Percentiles rank a stretch among this genome's conserved stretches.
phyloP scores from a whole-genome alignment of 2,113 vertebrate species.

The Pedionomus torquatus region DNA sequence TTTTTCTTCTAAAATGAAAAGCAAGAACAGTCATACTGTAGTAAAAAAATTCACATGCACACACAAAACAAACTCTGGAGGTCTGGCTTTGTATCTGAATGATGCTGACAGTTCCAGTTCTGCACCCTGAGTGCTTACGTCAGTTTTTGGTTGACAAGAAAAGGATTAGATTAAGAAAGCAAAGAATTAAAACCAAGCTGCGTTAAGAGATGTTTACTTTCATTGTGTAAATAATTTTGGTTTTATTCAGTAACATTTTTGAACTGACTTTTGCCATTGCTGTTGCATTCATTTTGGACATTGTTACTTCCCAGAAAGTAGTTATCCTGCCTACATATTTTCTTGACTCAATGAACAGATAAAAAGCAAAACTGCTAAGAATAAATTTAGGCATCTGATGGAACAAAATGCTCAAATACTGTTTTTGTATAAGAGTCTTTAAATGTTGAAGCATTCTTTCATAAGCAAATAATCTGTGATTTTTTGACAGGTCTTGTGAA shows the following conservation, averaged over 20 bases:
- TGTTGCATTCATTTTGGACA: neutral
- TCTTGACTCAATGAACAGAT: neutral
- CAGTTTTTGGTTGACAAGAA: neutral
- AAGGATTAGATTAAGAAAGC: neutral
- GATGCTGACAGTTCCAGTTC: neutral
- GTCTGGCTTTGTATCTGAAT: neutral
- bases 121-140: neutral
- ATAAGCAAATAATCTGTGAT: neutral
- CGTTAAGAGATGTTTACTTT: neutral
- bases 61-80: neutral
- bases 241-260: conserved; percentile 4
- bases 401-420: neutral
- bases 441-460: neutral
- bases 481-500: neutral
- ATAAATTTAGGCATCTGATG: neutral
- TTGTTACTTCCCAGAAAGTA: neutral
- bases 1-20: neutral
- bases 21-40: neutral
- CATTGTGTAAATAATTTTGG: neutral
- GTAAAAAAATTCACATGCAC: neutral
- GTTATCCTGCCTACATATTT: neutral
- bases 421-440: neutral
- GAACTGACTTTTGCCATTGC: neutral
- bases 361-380: neutral
- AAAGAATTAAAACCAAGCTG: conserved; percentile 10